Percentiles rank a stretch among this genome's conserved stretches.
phyloP scores from a whole-genome alignment of 2,113 vertebrate species.

The Cnemophilus loriae region DNA sequence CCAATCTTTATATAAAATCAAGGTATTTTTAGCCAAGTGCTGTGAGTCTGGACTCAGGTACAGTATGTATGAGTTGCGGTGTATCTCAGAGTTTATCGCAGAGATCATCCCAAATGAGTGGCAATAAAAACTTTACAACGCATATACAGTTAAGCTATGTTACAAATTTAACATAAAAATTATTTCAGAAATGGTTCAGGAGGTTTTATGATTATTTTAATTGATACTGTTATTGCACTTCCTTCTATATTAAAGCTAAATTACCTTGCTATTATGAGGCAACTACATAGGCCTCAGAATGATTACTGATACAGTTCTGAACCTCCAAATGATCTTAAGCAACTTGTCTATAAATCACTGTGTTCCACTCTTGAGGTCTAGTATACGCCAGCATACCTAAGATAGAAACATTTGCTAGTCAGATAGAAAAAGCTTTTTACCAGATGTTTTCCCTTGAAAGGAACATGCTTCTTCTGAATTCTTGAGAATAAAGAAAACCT shows the following conservation, averaged over 20 bases:
- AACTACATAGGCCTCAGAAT: not conserved
- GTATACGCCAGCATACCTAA: not conserved
- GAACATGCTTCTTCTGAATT: not conserved
- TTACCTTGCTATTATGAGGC: constrained; percentile 13
- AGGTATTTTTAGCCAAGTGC: not conserved
- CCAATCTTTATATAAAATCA: not conserved
- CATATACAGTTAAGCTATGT: not conserved
- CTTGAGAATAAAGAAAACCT: not conserved
- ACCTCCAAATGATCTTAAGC: not conserved
- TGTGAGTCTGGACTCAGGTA: not conserved
- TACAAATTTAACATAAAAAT: not conserved
- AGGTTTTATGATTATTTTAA: constrained; percentile 33
- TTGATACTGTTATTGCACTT: constrained; percentile 6
- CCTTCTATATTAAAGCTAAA: constrained; percentile 27
- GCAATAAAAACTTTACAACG: not conserved
- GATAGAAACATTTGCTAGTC: not conserved
- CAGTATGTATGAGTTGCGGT: not conserved
- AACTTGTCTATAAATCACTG: constrained; percentile 9
- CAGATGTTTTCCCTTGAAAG: not conserved
- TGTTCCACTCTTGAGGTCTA: not conserved
- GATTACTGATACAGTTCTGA: constrained; percentile 5
- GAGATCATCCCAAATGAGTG: not conserved
- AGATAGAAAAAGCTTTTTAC: not conserved
- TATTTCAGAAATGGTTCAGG: constrained; percentile 17
- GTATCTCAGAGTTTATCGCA: not conserved